These are phyloP conservation scores for Polyploca ridens DNA, from an alignment of 2,888 invertebrate genomes.

Conservation along the genomic window DNA sequence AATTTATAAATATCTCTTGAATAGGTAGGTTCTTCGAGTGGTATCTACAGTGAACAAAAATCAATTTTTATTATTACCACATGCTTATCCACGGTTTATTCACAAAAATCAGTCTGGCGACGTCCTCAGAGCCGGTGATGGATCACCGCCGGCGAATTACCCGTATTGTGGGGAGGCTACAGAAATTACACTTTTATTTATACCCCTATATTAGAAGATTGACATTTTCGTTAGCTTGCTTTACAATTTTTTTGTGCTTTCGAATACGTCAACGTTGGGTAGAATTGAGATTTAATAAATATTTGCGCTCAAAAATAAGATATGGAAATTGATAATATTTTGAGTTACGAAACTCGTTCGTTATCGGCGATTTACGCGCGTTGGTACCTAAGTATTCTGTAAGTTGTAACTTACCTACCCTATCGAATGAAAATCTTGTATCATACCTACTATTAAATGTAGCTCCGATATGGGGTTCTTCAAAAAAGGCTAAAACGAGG, in stretches of 20 bases:
- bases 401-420: too few relatives aligned
- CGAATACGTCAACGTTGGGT: constrained; percentile 12
- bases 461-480: too few relatives aligned
- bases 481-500: too few relatives aligned
- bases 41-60: constrained; percentile 22
- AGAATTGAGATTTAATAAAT: constrained; percentile 25
- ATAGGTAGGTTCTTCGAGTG: constrained; percentile 10
- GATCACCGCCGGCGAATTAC: constrained; percentile 41
- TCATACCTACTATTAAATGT: too few relatives aligned
- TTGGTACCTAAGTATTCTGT: background rate
- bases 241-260: constrained; percentile 32
- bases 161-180: constrained; percentile 35
- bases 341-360: too few relatives aligned
- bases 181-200: constrained; percentile 24
- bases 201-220: constrained; percentile 32
- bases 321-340: background rate
- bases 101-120: constrained; percentile 48
- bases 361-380: too few relatives aligned
- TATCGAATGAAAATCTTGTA: too few relatives aligned
- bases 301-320: background rate
- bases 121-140: constrained; percentile 40
- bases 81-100: constrained; percentile 25
- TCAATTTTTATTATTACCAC: constrained; percentile 31
- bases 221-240: constrained; percentile 46
- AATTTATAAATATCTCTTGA: background rate